Conservation (phyloP, 2,113 vertebrate species). For the Atlantisia rogersi region DNA sequence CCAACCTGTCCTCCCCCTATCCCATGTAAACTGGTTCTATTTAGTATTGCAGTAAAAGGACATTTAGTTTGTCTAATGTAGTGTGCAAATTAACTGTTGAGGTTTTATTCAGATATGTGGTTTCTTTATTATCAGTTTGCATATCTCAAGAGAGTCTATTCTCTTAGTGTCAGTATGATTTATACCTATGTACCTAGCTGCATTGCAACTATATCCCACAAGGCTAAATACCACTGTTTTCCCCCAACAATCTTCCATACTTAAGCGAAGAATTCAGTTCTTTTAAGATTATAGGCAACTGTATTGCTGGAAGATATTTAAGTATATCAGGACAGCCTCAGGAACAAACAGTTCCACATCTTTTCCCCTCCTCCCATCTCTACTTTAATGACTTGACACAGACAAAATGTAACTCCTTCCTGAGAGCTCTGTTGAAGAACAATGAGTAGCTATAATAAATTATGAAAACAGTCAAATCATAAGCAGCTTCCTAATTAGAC, state of each 20-base stretch:
- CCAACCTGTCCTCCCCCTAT: neutral
- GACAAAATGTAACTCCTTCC: neutral
- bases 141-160: neutral
- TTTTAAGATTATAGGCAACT: neutral
- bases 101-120: neutral
- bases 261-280: neutral
- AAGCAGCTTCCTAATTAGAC: neutral
- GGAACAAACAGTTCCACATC: constrained; percentile 33
- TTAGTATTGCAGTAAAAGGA: neutral
- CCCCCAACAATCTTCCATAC: neutral
- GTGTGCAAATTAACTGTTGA: neutral
- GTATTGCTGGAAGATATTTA: neutral
- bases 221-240: neutral
- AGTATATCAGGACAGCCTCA: neutral
- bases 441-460: neutral
- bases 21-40: neutral
- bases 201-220: neutral
- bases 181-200: neutral
- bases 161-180: constrained; percentile 13
- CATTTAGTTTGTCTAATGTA: neutral
- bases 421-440: neutral
- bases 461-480: neutral
- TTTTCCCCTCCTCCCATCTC: constrained; percentile 5
- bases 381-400: neutral
- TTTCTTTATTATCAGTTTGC: neutral